Conservation (phyloP, 2,888 invertebrate species). For the Diadromus collaris region DNA sequence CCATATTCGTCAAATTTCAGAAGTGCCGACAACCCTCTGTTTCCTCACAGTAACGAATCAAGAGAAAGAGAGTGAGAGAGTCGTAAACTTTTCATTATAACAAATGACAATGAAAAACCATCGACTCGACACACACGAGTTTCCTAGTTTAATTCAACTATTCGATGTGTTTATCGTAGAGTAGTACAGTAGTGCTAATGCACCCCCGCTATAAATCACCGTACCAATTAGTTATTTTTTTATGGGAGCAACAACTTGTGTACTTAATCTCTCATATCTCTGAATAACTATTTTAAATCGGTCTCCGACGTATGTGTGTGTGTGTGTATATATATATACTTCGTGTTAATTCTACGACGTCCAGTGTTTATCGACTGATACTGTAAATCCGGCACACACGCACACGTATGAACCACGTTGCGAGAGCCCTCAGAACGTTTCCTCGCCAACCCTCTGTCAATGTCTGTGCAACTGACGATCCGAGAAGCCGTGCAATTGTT, state of each 20-base stretch:
- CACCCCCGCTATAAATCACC: constrained; percentile 72
- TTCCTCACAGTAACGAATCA: constrained; percentile 19
- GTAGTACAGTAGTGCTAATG: constrained; percentile 74
- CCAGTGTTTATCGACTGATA: constrained; percentile 5
- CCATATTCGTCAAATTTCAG: constrained; percentile 2
- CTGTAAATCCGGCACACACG: constrained; percentile 2
- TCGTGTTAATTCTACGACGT: constrained; percentile 34
- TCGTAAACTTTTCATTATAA: constrained; percentile 46
- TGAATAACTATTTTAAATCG: constrained; percentile 22
- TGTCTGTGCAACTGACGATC: constrained; percentile 20
- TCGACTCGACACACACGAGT: constrained; percentile 45
- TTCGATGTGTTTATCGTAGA: constrained; percentile 67
- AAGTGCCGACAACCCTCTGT: not conserved
- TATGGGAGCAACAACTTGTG: constrained; percentile 83
- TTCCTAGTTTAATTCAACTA: constrained; percentile 46
- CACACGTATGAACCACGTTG: constrained; percentile 12
- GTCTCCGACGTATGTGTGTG: constrained; percentile 32
- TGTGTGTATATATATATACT: constrained; percentile 23
- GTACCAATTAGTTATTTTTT: constrained; percentile 69
- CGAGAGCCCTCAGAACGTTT: constrained; percentile 34
- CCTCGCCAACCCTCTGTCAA: constrained; percentile 33
- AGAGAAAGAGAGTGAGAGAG: constrained; percentile 40
- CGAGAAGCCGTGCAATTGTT: constrained; percentile 9
- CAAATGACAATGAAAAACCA: constrained; percentile 37
- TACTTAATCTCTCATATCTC: constrained; percentile 52